These are phyloP conservation scores for Tympanoctomys barrerae DNA, from an alignment of 2,797 vertebrate species.

Conservation along the genomic window DNA sequence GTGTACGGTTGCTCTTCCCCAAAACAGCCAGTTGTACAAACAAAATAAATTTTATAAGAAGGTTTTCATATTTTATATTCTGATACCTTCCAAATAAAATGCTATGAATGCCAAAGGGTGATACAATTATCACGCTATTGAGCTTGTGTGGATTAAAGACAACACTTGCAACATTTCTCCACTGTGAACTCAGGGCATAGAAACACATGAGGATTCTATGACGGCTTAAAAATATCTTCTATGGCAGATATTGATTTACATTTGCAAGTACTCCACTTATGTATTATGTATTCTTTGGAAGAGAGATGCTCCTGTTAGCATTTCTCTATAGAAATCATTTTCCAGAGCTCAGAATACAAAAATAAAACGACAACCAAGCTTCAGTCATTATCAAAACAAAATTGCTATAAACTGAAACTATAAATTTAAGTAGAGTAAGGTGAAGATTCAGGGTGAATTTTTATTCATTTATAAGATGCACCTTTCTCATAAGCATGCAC, in stretches of 20 bases:
- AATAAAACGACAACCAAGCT: neutral
- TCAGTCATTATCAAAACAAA: neutral
- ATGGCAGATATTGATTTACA: neutral
- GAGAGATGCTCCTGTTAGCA: neutral
- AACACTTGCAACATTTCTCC: neutral
- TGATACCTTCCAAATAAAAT: slow-evolving; percentile 46
- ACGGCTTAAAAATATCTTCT: neutral
- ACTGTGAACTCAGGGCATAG: neutral
- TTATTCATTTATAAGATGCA: slow-evolving; percentile 27
- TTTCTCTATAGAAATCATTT: slow-evolving; percentile 19
- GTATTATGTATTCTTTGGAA: neutral
- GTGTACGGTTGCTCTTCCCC: neutral
- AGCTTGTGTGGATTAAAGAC: slow-evolving; percentile 8
- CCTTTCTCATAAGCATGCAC: neutral
- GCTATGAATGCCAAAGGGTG: slow-evolving; percentile 20
- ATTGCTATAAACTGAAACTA: neutral
- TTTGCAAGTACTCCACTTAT: neutral
- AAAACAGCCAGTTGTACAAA: slow-evolving; percentile 27
- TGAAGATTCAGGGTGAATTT: slow-evolving; percentile 21
- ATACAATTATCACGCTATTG: slow-evolving; percentile 35
- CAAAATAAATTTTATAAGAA: neutral
- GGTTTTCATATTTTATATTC: neutral
- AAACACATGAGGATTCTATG: slow-evolving; percentile 35
- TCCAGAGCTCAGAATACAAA: neutral
- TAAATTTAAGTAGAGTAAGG: neutral